Conservation (phyloP, 2,888 invertebrate genomes). For the Melangyna quadrimaculata region DNA sequence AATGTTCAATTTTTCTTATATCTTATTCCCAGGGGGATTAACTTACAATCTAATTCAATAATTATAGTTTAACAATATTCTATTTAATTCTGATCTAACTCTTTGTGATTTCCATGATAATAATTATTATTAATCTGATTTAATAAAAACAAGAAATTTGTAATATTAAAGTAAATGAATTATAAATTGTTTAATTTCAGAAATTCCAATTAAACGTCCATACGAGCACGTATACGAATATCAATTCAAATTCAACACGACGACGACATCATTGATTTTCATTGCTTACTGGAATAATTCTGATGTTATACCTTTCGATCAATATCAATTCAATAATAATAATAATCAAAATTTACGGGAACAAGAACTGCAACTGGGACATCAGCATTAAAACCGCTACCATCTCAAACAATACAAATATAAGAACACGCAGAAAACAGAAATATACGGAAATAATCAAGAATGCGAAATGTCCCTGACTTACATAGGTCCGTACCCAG, state of each 20-base stretch:
- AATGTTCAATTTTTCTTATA: neutral
- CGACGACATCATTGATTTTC: neutral
- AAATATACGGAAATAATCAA: slow-evolving; percentile 45
- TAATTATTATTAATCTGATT: neutral
- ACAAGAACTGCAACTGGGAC: slow-evolving; percentile 4
- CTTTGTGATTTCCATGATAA: neutral
- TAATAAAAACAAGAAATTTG: neutral
- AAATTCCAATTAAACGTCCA: neutral
- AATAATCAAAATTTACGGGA: slow-evolving; percentile 2
- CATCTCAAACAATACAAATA: neutral
- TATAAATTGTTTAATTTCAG: neutral
- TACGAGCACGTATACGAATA: neutral
- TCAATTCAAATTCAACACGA: neutral
- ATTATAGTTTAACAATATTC: neutral
- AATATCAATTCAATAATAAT: neutral
- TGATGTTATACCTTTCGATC: neutral
- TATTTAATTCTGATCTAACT: neutral
- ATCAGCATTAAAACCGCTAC: neutral
- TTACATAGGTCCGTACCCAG: slow-evolving; percentile 29
- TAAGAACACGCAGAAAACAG: too few species aligned
- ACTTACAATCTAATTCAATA: neutral
- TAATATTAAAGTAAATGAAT: neutral
- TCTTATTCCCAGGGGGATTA: neutral
- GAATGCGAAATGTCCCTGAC: slow-evolving; percentile 47
- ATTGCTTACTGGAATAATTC: neutral